These are phyloP conservation scores for Blastomussa wellsi DNA, from an alignment of 92 coral and sea anemone species.

Conservation along the genomic window DNA sequence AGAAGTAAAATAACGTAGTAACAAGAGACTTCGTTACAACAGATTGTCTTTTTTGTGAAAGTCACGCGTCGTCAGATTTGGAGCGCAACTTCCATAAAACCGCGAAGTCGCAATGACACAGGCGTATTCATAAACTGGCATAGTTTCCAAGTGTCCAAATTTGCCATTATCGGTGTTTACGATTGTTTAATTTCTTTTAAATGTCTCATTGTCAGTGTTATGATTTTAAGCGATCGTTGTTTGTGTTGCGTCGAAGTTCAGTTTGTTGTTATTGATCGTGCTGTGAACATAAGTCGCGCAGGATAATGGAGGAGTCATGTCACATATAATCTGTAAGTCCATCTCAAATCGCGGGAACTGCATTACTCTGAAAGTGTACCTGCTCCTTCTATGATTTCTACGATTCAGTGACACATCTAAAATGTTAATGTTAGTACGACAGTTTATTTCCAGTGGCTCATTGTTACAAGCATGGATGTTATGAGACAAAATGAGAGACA, in stretches of 20 bases:
- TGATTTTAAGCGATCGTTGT: background rate
- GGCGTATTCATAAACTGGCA: background rate
- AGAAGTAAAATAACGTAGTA: background rate
- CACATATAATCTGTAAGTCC: background rate
- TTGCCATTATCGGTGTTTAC: background rate
- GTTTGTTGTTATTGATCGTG: background rate
- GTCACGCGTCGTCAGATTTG: background rate
- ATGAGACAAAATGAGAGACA: background rate
- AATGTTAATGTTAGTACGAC: background rate
- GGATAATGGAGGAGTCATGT: background rate
- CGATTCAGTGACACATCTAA: background rate
- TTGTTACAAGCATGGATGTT: background rate
- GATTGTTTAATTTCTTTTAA: background rate
- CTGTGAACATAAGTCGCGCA: background rate
- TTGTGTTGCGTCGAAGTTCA: background rate
- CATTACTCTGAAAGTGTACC: background rate
- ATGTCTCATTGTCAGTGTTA: background rate
- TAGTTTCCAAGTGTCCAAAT: background rate
- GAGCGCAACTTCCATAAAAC: conserved; percentile 6
- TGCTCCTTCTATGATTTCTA: background rate
- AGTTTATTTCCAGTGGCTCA: background rate
- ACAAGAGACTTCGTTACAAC: background rate
- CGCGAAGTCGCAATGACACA: background rate
- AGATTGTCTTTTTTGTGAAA: background rate
- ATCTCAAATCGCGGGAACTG: background rate